These are phyloP conservation scores for Pterois miles DNA, from an alignment of 2,797 vertebrate genomes.

Conservation along the genomic window DNA sequence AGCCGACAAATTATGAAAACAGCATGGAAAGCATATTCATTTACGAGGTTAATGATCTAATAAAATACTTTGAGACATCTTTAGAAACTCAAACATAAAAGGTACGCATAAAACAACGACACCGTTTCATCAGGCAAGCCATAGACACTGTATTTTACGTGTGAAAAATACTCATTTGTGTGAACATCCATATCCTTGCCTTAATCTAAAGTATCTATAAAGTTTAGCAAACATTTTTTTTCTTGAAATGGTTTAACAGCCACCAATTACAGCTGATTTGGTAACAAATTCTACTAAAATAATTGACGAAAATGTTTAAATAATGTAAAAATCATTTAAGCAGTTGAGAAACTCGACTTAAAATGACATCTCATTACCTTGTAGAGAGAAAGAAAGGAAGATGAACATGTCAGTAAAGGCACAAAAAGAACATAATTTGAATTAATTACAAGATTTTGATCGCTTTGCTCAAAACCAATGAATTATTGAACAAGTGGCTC, in stretches of 20 bases:
- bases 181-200: too few relatives aligned
- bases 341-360: not conserved
- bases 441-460: not conserved
- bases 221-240: too few relatives aligned
- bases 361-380: not conserved
- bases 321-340: too few relatives aligned
- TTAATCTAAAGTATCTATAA: too few relatives aligned
- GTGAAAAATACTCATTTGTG: too few relatives aligned
- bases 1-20: not conserved
- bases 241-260: fast-evolving
- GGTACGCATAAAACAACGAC: too few relatives aligned
- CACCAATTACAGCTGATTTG: not conserved
- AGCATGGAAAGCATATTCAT: fast-evolving
- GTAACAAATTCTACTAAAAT: too few relatives aligned
- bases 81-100: not conserved
- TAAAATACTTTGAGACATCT: too few relatives aligned
- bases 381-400: not conserved
- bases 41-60: not conserved
- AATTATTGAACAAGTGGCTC: not conserved
- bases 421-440: not conserved
- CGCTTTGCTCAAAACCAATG: not conserved
- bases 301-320: too few relatives aligned
- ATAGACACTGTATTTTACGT: too few relatives aligned
- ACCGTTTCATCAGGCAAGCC: too few relatives aligned
- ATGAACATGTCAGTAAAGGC: too few relatives aligned